Evolutionary conservation across 2,113 vertebrate species (phyloP), one percentile per base, ranked within the genome.

Genomic region (Asarcornis scutulata): DNA sequence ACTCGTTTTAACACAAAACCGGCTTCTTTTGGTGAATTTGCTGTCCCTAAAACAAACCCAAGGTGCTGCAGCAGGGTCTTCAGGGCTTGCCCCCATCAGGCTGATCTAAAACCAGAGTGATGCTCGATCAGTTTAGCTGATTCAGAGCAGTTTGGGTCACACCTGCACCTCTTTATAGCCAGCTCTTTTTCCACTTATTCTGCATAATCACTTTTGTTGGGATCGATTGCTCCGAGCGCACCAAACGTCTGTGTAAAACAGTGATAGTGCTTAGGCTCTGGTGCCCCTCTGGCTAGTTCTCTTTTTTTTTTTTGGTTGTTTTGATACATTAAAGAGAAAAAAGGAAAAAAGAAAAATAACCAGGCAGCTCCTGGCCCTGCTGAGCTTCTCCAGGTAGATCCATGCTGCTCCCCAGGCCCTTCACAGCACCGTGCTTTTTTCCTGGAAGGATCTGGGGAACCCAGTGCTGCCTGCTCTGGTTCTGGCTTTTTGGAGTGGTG

Each of bases 191-290:
- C 62, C 3, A 5, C 40, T 86, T 74, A 34, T 27, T 89, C 63
- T 81, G 46, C 44, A 20, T 38, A 71, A 64, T 59, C n/a, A 34
- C 32, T 72, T 36, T 58, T 5, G 7, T 42, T 38, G 38, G 36
- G 60, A 11, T 69, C 46, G 32, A 23, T 29, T 56, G 38, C 53
- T 0, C 0, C 17, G 2, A 77, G 38, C 15, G 1, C 12, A 48
- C 14, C 36, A 66, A 48, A 77, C 15, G 17, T 50, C 31, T 34
- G 32, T 55, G 26, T 55, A 29, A 42, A 34, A 22, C 16, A 34
- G 36, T 1, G 1, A 31, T 14, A 9, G 55, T 22, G 46, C 50
- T 32, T 12, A 13, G 53, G n/a, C 42, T 32, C 29, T 44, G 42
- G 29, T 88, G 60, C 26, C 11, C 52, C 25, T 42, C 34, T 74